These are phyloP conservation scores for Nymphalis urticae DNA, from an alignment of 2,888 invertebrate genomes.

Conservation along the genomic window DNA sequence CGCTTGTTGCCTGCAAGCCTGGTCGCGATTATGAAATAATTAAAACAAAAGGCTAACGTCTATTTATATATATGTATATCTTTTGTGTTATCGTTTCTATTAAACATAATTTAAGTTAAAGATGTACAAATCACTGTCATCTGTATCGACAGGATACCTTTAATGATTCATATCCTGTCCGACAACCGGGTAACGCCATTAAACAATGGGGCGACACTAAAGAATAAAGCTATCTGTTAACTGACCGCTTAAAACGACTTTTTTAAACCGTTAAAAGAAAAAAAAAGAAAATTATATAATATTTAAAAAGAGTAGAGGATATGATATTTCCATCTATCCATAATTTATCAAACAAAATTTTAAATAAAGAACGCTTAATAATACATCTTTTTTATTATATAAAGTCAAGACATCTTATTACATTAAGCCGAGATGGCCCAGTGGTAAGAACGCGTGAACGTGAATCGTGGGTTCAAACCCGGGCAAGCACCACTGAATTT, in stretches of 20 bases:
- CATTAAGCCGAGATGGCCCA: too few relatives aligned
- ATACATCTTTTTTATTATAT: too few relatives aligned
- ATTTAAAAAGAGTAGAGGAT: too few relatives aligned
- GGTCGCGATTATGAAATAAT: too few relatives aligned
- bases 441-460: too few relatives aligned
- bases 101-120: slow-evolving; percentile 1
- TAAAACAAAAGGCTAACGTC: too few relatives aligned
- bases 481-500: too few relatives aligned
- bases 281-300: too few relatives aligned
- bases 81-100: not conserved
- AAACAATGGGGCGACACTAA: slow-evolving; percentile 40
- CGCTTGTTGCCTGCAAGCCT: too few relatives aligned
- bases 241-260: slow-evolving; percentile 5
- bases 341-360: not conserved
- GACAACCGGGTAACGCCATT: slow-evolving; percentile 36
- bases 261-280: not conserved
- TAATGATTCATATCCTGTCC: slow-evolving; percentile 40
- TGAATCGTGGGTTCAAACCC: too few relatives aligned
- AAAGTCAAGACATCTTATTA: too few relatives aligned
- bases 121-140: slow-evolving; percentile 5
- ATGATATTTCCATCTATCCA: too few relatives aligned
- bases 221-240: slow-evolving; percentile 13
- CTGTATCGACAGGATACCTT: slow-evolving; percentile 40
- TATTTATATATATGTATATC: not conserved
- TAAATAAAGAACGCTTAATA: not conserved